Conservation (phyloP, 1,140 invertebrate species). For the Penaeus vannamei region DNA sequence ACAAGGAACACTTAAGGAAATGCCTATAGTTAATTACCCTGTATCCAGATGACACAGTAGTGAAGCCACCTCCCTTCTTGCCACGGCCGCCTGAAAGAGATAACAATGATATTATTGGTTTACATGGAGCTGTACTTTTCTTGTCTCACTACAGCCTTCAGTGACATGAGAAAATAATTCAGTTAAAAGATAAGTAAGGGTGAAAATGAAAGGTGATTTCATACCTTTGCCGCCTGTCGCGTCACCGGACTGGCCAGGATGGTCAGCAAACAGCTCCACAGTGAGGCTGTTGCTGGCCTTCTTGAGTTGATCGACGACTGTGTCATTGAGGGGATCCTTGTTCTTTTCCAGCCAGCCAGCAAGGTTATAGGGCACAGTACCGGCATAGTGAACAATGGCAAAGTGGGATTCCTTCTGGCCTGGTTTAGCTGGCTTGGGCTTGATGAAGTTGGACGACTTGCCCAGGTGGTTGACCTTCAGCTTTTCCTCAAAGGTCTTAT, state of each 20-base stretch:
- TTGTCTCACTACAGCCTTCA: no score
- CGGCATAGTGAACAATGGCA: constrained; percentile 69
- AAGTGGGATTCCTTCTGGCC: constrained; percentile 75
- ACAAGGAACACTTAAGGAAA: neutral
- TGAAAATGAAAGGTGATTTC: neutral
- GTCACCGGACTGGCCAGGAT: neutral
- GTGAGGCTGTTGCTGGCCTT: neutral
- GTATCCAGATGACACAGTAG: constrained; percentile 95
- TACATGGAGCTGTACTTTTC: no score
- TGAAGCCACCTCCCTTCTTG: constrained; percentile 97
- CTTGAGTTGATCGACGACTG: no score
- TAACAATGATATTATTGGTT: no score
- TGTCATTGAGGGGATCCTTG: no score
- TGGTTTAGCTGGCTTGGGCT: constrained; percentile 77
- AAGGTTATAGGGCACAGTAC: no score
- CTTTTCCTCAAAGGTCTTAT: no score
- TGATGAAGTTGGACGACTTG: constrained; percentile 77
- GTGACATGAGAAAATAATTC: no score
- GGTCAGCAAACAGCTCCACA: neutral
- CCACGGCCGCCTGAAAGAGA: constrained; percentile 74
- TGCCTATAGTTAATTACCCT: constrained; percentile 77
- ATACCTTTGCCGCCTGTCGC: constrained; percentile 28
- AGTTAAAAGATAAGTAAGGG: no score
- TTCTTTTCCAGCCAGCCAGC: no score
- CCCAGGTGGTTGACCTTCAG: constrained; percentile 70